Base-by-base conservation (phyloP, 2,113 vertebrate species). In the Columba janthina region DNA sequence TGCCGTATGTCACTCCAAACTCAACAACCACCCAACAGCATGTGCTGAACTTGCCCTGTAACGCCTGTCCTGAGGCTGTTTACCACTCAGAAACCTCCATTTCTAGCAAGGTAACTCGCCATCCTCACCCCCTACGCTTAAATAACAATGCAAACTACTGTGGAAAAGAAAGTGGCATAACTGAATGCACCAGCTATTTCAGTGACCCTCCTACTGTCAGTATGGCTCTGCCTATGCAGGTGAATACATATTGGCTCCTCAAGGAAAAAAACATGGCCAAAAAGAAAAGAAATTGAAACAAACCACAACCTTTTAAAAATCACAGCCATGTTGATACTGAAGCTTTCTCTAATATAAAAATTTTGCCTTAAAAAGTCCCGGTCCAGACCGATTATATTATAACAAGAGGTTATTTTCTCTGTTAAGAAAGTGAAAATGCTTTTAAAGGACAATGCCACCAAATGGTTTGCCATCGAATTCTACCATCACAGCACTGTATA, bases 301-400 rank as follows among this genome's bases (percentile, higher is more conserved):
- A 96, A 75, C 29, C 50, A 32, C 24, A 40, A 32, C 29, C 48
- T 64, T 79, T 64, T 8, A 62, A 71, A 92, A 89, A 77, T 32
- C 53, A 20, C 34, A 60, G 24, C 29, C 6, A 1, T n/a, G 78
- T 28, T 1, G 0, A 51, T 25, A 58, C 3, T 15, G 42, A 78
- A 58, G 46, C 58, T 85, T 62, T 51, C 34, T 46, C 51, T 67
- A 62, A 4, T 12, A 38, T 9, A 38, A 72, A 85, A 85, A 58
- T 1, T 57, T 21, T 58, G 56, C 78, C 62, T 42, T 62, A 32
- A 66, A 58, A 88, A 61, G 25, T 32, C n/a, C 38, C 50, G 44
- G 51, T 62, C 31, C 64, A 64, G 24, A 78, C 32, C 22, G 77
- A 7, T 26, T 21, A 42, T 25, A 22, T 50, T 57, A 5, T 62